Percentiles rank a stretch among this genome's conserved stretches.
Conservation (phyloP, 2,797 vertebrate species). For the Calcarius lapponicus region DNA sequence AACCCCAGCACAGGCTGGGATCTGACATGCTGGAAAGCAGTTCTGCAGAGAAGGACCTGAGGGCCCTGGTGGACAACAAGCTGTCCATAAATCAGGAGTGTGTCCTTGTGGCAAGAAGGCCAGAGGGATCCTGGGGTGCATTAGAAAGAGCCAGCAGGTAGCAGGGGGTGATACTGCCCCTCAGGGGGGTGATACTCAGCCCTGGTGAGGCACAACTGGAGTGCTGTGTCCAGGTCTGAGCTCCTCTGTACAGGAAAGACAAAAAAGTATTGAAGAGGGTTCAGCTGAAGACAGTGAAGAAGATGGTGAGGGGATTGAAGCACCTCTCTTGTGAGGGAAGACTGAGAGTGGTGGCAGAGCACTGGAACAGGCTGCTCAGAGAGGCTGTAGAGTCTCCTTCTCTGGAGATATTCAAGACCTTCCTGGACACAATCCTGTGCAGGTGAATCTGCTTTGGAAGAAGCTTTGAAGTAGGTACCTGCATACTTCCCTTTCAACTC, state of each 20-base stretch:
- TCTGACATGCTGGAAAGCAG: background rate
- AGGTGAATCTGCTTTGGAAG: background rate
- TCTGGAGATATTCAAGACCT: background rate
- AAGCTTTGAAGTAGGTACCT: background rate
- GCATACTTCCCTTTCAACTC: background rate
- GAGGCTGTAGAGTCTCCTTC: background rate
- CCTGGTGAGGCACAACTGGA: background rate
- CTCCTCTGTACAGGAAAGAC: too few relatives aligned
- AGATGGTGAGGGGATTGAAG: background rate
- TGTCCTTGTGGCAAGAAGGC: background rate
- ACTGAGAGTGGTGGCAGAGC: background rate
- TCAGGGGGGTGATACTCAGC: background rate
- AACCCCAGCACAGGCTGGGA: background rate
- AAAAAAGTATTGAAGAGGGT: background rate
- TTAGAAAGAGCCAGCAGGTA: background rate
- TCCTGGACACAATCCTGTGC: background rate
- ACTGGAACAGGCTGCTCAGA: background rate
- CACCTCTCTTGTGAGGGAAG: background rate
- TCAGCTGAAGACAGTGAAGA: background rate
- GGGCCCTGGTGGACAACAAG: background rate
- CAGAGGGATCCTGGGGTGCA: background rate
- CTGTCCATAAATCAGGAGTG: background rate
- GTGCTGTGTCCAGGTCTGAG: rapidly evolving
- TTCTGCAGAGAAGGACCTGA: background rate
- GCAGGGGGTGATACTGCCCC: background rate